Conservation (phyloP, 2,797 vertebrate genomes). For the Pangasius larnaudii region DNA sequence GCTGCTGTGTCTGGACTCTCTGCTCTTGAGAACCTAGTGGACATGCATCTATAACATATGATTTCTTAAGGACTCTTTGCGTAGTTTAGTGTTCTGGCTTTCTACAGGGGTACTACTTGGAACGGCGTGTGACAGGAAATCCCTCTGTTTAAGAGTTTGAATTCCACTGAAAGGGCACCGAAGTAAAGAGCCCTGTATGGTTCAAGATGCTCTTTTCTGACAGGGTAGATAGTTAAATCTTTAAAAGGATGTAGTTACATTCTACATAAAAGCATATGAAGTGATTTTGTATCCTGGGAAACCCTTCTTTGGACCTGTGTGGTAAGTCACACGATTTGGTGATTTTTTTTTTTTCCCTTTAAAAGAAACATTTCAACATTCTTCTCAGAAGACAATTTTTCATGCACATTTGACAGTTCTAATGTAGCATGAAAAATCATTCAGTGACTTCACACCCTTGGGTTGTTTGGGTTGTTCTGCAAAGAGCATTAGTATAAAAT, state of each 20-base stretch:
- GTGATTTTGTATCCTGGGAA: neutral
- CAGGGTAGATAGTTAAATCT: neutral
- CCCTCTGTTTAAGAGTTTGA: neutral
- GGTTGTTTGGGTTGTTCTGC: neutral
- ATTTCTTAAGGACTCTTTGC: neutral
- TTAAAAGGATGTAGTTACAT: neutral
- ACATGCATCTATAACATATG: neutral
- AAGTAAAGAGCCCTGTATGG: neutral
- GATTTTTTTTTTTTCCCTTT: neutral
- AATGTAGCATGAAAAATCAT: neutral
- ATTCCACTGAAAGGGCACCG: neutral
- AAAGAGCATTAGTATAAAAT: constrained; percentile 1
- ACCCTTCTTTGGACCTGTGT: neutral
- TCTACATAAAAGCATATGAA: neutral
- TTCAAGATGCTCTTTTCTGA: neutral
- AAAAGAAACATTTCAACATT: neutral
- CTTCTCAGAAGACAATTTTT: neutral
- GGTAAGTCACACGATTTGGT: neutral
- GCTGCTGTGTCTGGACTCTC: too few relatives aligned
- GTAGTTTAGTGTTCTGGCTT: neutral
- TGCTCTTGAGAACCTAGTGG: neutral
- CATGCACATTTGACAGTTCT: neutral
- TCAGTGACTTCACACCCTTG: constrained; percentile 1
- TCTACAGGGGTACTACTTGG: neutral
- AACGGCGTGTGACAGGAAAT: neutral